phyloP scores from a whole-genome alignment of 1,140 invertebrate species.

The Saccostrea echinata region DNA sequence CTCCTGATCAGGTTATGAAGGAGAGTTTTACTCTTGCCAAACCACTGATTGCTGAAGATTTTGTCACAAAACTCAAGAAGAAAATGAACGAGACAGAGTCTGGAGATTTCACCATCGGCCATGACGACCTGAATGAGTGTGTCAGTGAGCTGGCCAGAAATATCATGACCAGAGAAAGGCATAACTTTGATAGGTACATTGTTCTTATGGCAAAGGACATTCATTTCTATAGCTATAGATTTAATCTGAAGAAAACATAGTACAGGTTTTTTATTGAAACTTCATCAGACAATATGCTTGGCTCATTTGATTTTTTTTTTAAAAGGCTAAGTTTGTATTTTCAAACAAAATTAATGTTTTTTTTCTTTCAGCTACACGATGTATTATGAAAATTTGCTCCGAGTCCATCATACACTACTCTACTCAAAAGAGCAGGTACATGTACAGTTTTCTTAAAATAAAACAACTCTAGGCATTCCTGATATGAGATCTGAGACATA shows the following conservation, averaged over 20 bases:
- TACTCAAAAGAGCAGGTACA: slow-evolving; percentile 77
- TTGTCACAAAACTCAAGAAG: slow-evolving; percentile 71
- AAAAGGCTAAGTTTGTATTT: too few species aligned
- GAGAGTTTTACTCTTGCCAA: slow-evolving; percentile 78
- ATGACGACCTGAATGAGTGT: slow-evolving; percentile 73
- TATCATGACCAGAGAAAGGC: slow-evolving; percentile 76
- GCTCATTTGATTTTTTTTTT: too few species aligned
- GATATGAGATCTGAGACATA: too few species aligned
- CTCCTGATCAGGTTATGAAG: slow-evolving; percentile 75
- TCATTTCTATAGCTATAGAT: too few species aligned
- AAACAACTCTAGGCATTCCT: too few species aligned
- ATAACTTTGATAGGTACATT: slow-evolving; percentile 76
- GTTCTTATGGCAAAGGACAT: not conserved
- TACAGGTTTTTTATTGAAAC: too few species aligned
- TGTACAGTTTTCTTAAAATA: not conserved
- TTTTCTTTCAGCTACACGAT: slow-evolving; percentile 75
- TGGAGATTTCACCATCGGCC: slow-evolving; percentile 61
- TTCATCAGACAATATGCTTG: too few species aligned
- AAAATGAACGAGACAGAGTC: slow-evolving; percentile 67
- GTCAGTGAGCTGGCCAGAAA: slow-evolving; percentile 69
- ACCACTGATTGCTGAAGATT: slow-evolving; percentile 77
- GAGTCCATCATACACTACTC: slow-evolving; percentile 75
- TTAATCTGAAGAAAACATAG: too few species aligned
- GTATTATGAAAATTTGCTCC: slow-evolving; percentile 79
- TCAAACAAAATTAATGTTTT: too few species aligned